Base-by-base conservation (phyloP, 2,797 vertebrate species). In the Benthosema pterotum region DNA sequence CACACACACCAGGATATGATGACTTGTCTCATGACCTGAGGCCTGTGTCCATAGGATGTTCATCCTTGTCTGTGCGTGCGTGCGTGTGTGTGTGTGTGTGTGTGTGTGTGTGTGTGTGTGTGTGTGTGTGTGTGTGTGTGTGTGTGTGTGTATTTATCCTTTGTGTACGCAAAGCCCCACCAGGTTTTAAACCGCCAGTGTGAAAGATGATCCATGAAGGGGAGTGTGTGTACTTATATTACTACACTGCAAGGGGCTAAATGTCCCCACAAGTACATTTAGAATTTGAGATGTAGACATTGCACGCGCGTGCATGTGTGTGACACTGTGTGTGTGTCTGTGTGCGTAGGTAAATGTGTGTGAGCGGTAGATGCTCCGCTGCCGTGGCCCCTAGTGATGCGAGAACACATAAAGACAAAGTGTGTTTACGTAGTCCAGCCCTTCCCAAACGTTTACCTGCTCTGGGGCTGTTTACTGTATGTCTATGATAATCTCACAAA, bases 31-130 rank as follows among this genome's bases (percentile, higher is more conserved):
- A 74, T 86, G 83, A 86, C 89, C 87, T 22, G 45, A 76, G 80
- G 75, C 82, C 71, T 67, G 56, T 70, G 60, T 83, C 79, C 77
- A 84, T 89, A 90, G 89, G 91, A 92, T 90, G 85, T 89, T 89
- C 83, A 91, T 93, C 89, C 90, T 91, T 89, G n/a, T n/a, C n/a
- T n/a, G n/a, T n/a, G n/a, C n/a, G n/a, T n/a, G n/a, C n/a, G n/a
- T n/a, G n/a, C n/a, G 84, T 92, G 79, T 88, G 72, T 87, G 77
- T 71, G 63, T 59, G 54, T n/a, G n/a, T 60, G 53, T 72, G 63
- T 72, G 74, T 83, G 42, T 71, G 84, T 92, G 79, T 88, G 72
- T 87, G 77, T 71, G 63, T 59, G 54, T n/a, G n/a, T 60, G 53
- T 72, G 63, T 72, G 74, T 83, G 42, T 71, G 84, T 92, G 79